Evolutionary conservation across 2,113 vertebrate genomes (phyloP), one percentile per base, ranked within the genome.

Genomic region (Girardinichthys multiradiatus): DNA sequence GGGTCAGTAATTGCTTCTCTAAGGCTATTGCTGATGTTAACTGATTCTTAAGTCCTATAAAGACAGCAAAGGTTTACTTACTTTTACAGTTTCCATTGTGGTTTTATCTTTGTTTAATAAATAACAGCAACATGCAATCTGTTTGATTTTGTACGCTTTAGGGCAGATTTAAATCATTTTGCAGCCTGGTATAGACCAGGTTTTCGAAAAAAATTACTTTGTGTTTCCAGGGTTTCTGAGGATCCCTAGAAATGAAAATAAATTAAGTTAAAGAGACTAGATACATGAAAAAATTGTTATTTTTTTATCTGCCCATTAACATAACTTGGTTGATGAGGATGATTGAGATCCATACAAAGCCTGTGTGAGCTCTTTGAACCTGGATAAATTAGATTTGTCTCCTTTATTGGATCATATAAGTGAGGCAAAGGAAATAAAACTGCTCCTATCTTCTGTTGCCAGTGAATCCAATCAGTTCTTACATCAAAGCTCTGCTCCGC

Each of bases 381-480:
- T 29, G 2, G 15, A 14, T 60, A 24, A 8, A 29, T 60, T 30
- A 29, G 58, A 60, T 60, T 60, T 60, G 1, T 28, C 28, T n/a
- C 58, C 28, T 60, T 30, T 60, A 60, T 60, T 60, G 58, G 58
- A 60, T 60, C 28, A 60, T 60, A 60, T 29, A 60, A 60, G 15
- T 8, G 15, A 29, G 24, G 28, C 12, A 8, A 24, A 54, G 28
- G 7, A 60, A 60, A 21, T 60, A 60, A 60, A 60, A 60, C 27
- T 2, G 27, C 27, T 28, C 77, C 64, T 64, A 48, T 27, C 31
- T 39, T 72, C 6, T 72, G 4, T 39, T 57, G 19, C 13, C 4
- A 30, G 1, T 21, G 27, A 75, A 3, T 70, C 42, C 19, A 80
- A 64, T 76, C 70, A 74, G 64, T 80, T 70, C 66, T 3, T 57